Conservation (phyloP, 2,797 vertebrate species). For the Peromyscus melanophrys region DNA sequence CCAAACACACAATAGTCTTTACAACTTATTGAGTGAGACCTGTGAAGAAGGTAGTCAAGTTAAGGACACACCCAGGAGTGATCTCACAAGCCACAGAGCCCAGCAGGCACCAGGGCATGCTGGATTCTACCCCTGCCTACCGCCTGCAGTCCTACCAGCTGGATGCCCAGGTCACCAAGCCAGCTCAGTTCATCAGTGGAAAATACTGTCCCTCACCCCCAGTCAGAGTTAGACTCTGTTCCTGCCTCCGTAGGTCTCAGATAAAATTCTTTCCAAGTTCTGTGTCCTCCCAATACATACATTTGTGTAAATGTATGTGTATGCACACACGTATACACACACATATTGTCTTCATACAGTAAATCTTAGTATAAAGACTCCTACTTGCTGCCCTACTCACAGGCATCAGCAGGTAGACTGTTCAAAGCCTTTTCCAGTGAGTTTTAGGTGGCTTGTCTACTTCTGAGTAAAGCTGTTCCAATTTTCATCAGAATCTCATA, state of each 20-base stretch:
- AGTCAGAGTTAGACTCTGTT: not conserved
- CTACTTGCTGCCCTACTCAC: not conserved
- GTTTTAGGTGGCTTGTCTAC: not conserved
- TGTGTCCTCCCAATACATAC: not conserved
- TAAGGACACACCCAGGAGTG: not conserved
- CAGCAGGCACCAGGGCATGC: not conserved
- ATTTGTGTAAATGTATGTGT: not conserved
- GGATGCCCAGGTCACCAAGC: too few species aligned
- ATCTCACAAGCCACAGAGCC: not conserved
- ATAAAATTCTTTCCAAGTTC: not conserved
- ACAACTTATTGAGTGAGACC: not conserved
- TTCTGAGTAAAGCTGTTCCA: not conserved
- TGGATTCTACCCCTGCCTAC: too few species aligned
- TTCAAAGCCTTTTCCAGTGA: not conserved
- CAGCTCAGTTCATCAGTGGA: not conserved
- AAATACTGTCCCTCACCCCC: not conserved
- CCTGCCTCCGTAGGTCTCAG: not conserved
- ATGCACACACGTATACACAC: too few species aligned
- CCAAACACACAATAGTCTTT: not conserved
- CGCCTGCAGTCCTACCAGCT: not conserved
- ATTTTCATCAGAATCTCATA: conserved; percentile 19
- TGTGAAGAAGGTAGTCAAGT: not conserved
- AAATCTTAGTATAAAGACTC: not conserved
- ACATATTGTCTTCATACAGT: not conserved
- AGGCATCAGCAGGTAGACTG: not conserved